phyloP scores from a whole-genome alignment of 2,113 vertebrate species.

The Urocolius indicus region DNA sequence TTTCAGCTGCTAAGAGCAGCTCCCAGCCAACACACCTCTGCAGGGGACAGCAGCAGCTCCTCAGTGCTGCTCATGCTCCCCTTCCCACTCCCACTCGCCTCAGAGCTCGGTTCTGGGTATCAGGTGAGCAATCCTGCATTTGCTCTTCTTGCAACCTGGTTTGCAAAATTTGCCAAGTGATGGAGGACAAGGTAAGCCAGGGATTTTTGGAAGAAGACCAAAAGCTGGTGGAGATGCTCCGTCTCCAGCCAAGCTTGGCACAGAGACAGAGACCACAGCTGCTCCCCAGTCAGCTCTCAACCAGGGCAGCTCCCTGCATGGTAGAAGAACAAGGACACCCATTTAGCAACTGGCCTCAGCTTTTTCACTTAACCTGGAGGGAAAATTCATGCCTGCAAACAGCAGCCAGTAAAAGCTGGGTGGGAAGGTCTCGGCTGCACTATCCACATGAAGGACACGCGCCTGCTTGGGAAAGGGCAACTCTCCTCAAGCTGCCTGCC shows the following conservation, averaged over 20 bases:
- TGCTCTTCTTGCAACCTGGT: not conserved
- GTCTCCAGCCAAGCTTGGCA: not conserved
- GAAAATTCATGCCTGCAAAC: not conserved
- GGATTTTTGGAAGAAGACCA: not conserved
- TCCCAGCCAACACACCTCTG: not conserved
- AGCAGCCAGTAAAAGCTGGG: not conserved
- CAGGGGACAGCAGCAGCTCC: not conserved
- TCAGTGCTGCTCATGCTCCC: rapidly evolving
- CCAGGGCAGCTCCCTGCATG: not conserved
- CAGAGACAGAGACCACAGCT: not conserved
- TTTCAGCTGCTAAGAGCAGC: not conserved
- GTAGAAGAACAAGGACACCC: not conserved
- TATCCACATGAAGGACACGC: not conserved
- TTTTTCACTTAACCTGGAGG: not conserved
- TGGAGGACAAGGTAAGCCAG: rapidly evolving
- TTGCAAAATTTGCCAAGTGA: not conserved
- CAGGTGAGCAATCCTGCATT: not conserved
- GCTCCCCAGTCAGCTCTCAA: not conserved
- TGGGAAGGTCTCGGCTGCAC: not conserved
- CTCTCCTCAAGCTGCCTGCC: rapidly evolving
- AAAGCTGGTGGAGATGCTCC: not conserved
- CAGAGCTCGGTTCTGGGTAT: not conserved
- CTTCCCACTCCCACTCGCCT: not conserved
- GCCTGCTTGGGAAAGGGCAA: not conserved
- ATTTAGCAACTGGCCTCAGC: not conserved